Evolutionary conservation across 2,888 invertebrate species (phyloP).

Genomic region (Rhagium mordax): DNA sequence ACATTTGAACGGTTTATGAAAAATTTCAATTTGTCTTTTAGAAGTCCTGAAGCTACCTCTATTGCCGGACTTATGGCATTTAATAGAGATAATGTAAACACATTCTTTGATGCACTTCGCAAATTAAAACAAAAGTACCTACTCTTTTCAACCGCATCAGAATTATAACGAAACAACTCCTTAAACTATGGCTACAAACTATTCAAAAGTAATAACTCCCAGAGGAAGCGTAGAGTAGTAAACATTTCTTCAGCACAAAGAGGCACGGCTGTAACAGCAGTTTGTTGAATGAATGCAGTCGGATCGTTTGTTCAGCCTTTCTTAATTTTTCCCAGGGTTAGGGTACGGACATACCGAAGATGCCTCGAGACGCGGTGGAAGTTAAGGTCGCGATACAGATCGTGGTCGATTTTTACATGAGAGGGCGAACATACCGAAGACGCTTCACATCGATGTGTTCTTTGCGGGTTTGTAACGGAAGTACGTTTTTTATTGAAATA

Average conservation of each 20-base stretch:
- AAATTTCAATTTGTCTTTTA: slow-evolving; percentile 33
- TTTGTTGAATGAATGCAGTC: slow-evolving; percentile 33
- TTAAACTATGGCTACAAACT: slow-evolving; percentile 20
- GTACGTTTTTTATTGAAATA: too few relatives aligned
- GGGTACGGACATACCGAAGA: too few relatives aligned
- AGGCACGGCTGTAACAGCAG: slow-evolving; percentile 32
- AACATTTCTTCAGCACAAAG: slow-evolving; percentile 34
- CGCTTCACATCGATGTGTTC: too few relatives aligned
- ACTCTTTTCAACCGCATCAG: not conserved
- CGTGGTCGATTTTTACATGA: too few relatives aligned
- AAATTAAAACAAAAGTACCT: slow-evolving; percentile 13
- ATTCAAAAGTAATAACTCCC: slow-evolving; percentile 9
- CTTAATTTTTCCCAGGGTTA: slow-evolving; percentile 33
- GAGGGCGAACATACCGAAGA: too few relatives aligned
- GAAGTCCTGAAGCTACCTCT: slow-evolving; percentile 35
- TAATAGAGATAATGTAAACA: slow-evolving; percentile 17
- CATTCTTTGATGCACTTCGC: slow-evolving; percentile 29
- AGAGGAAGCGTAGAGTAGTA: slow-evolving; percentile 26
- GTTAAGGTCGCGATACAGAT: too few relatives aligned
- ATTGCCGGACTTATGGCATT: slow-evolving; percentile 39
- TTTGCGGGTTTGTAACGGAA: too few relatives aligned
- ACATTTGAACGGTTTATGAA: slow-evolving; percentile 37
- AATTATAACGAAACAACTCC: not conserved
- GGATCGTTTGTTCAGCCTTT: slow-evolving; percentile 31
- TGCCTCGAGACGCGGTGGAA: too few relatives aligned